Percentiles rank a stretch among this genome's conserved stretches.
Evolutionary conservation across 1,140 invertebrate species (phyloP).

Genomic region (Aphis gossypii): DNA sequence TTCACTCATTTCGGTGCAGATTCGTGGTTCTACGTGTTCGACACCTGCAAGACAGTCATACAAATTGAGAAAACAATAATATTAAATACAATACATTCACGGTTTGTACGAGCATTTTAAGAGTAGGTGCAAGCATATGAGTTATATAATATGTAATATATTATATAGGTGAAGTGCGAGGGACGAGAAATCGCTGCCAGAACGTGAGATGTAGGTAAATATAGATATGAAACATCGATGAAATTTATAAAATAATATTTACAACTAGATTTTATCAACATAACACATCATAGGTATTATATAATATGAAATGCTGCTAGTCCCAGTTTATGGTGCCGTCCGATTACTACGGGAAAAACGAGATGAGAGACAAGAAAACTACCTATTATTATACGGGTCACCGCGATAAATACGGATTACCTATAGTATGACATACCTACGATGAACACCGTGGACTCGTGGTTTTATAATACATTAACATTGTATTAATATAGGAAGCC

Average conservation of each 20-base stretch:
- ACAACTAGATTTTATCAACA: background rate
- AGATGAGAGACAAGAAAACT: background rate
- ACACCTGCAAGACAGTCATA: background rate
- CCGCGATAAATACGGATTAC: background rate
- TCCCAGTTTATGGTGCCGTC: too few relatives aligned
- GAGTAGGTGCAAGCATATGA: background rate
- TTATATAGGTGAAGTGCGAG: background rate
- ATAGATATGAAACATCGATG: background rate
- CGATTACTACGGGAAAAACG: background rate
- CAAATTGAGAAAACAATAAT: background rate
- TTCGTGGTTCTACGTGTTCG: background rate
- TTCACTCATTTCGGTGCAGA: constrained; percentile 33
- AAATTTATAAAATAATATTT: background rate
- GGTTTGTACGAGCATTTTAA: background rate
- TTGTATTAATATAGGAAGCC: background rate
- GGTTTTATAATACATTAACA: background rate
- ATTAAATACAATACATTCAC: background rate
- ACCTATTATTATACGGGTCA: background rate
- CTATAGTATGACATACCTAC: background rate
- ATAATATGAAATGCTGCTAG: background rate
- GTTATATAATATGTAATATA: background rate
- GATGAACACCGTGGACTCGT: background rate
- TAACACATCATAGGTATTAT: background rate
- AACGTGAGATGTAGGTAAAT: background rate
- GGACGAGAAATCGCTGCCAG: background rate